Evolutionary conservation across 2,797 vertebrate genomes (phyloP), one percentile per base, ranked within the genome.

Genomic region (Mormyrops boulengeri): DNA sequence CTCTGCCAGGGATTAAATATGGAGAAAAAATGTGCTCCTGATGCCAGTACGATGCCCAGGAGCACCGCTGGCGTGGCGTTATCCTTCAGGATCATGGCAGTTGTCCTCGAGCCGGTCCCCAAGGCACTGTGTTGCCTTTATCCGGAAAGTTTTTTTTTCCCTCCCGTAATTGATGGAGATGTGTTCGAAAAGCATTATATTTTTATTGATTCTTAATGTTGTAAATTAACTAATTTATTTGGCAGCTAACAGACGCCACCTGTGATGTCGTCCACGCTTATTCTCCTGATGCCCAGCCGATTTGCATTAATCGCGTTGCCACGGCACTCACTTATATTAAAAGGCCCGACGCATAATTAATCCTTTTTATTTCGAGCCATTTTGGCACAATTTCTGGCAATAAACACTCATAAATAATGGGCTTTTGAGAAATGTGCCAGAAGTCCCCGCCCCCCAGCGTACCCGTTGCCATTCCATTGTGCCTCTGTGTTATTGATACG

Each of bases 271-370:
- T 92, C 96, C 96, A 94, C 97, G 96, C 97, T 97, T 96, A 96
- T 96, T 97, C 96, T 97, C 96, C 95, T 96, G 96, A 97, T 97
- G 96, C 97, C 92, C 94, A 95, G 94, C 93, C 96, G 94, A 97
- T 98, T 97, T 97, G 97, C 97, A 97, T 99, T 99, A 98, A 98
- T 98, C 97, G 96, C 97, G 93, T 96, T 96, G 96, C 96, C 95
- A 96, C 97, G 97, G 97, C 98, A 99, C 98, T 99, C 97, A 98
- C 97, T 98, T 98, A 97, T 98, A 99, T 99, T 99, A 99, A 99
- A 99, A 99, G 97, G 97, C 97, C 97, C 93, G 93, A 96, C 93
- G 96, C 94, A 94, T 97, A 98, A 99, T 99, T 97, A 99, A 98
- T 99, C 97, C 96, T 96, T 97, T 97, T 97, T 96, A 96, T 97